Conservation (phyloP, 2,888 invertebrate genomes). For the Parasteatoda lunata region DNA sequence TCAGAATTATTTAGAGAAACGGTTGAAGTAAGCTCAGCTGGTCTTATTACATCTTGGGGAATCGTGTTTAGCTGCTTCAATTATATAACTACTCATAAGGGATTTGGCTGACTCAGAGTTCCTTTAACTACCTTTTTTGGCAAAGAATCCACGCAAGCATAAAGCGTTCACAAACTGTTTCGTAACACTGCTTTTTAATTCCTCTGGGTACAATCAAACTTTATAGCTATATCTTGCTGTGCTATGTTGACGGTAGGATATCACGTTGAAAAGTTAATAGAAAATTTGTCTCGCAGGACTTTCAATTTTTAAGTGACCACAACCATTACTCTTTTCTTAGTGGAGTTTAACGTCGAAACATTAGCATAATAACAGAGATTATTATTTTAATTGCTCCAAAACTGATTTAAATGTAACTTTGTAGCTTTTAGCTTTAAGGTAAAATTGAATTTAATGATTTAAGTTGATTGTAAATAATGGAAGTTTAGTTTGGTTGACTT, state of each 20-base stretch:
- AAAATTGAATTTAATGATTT: too few species aligned
- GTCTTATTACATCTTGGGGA: slow-evolving; percentile 15
- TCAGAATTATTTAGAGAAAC: not conserved
- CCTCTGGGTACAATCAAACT: slow-evolving; percentile 14
- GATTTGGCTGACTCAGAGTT: not conserved
- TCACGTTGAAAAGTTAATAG: not conserved
- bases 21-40: slow-evolving; percentile 12
- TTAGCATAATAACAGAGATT: too few species aligned
- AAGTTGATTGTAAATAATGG: too few species aligned
- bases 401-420: too few species aligned
- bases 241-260: not conserved
- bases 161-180: not conserved
- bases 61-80: slow-evolving; percentile 44
- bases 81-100: slow-evolving; percentile 37
- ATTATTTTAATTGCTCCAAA: too few species aligned
- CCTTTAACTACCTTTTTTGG: not conserved
- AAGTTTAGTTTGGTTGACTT: too few species aligned
- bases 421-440: too few species aligned
- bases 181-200: slow-evolving; percentile 1
- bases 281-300: not conserved
- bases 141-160: not conserved
- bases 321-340: not conserved
- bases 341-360: not conserved
- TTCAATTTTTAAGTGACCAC: not conserved
- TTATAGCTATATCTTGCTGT: slow-evolving; percentile 8